Evolutionary conservation across 2,113 vertebrate species (phyloP).

Genomic region (Cynocephalus volans): DNA sequence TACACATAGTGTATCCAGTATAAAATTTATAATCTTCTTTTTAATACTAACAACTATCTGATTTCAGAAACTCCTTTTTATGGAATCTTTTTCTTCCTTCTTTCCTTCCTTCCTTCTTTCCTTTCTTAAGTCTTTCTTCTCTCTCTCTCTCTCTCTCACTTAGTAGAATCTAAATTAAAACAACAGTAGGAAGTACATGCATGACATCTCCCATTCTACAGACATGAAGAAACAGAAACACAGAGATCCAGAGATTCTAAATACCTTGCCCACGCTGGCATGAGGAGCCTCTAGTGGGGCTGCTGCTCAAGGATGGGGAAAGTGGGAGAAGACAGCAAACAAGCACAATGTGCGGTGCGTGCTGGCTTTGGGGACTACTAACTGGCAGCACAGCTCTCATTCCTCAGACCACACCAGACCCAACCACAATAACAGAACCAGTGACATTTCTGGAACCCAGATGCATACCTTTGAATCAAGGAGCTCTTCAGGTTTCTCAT

Average conservation of each 20-base stretch:
- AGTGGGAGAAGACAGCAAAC: not conserved
- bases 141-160: not conserved
- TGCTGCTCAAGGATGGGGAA: not conserved
- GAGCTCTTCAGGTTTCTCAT: not conserved
- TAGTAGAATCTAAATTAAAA: constrained; percentile 4
- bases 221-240: not conserved
- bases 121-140: not conserved
- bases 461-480: not conserved
- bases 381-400: not conserved
- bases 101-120: not conserved
- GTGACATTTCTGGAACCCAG: not conserved
- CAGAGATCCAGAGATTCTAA: not conserved
- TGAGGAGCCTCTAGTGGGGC: not conserved
- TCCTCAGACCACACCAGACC: not conserved
- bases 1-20: not conserved
- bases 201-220: not conserved
- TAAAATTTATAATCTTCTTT: not conserved
- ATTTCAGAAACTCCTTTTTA: not conserved
- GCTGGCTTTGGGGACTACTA: not conserved
- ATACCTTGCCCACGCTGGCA: too few species aligned
- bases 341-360: accelerated
- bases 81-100: not conserved
- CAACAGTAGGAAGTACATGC: not conserved
- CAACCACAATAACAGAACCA: not conserved
- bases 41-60: not conserved